A percentile compares a stretch with the other conserved stretches of the same genome.
phyloP scores from a whole-genome alignment of 1,140 invertebrate genomes.

The Microplitis demolitor region DNA sequence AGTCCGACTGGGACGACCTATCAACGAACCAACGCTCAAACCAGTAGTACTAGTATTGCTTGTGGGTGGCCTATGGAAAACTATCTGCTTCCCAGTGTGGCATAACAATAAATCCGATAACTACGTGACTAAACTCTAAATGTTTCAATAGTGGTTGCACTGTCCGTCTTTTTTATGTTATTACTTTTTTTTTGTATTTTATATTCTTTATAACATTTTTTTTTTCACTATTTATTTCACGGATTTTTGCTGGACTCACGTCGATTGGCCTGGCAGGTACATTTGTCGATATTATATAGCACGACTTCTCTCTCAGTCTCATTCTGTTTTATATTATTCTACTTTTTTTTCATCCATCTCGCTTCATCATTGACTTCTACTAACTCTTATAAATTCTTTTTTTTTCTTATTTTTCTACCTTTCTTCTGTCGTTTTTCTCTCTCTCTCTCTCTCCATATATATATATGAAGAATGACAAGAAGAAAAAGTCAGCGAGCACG shows the following conservation, averaged over 20 bases:
- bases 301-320: not conserved
- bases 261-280: constrained; percentile 19
- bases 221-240: not conserved
- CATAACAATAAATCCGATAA: constrained; percentile 22
- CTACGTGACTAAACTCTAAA: constrained; percentile 16
- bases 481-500: constrained; percentile 22
- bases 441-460: too few species aligned
- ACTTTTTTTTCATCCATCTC: not conserved
- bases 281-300: constrained; percentile 19
- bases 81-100: constrained; percentile 15
- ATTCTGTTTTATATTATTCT: constrained; percentile 14
- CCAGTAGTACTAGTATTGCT: not conserved
- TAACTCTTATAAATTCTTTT: not conserved
- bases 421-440: constrained; percentile 1
- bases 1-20: too few species aligned
- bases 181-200: not conserved
- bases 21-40: too few species aligned
- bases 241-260: constrained; percentile 17
- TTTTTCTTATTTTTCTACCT: constrained; percentile 13
- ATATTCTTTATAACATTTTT: not conserved
- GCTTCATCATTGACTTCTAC: not conserved
- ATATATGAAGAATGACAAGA: not conserved
- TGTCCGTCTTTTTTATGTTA: not conserved
- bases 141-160: constrained; percentile 9
- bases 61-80: not conserved